These are phyloP conservation scores for pig (Sus scrofa) DNA, from an alignment of 2,113 vertebrate species.

Conservation along the genomic window T2T-Sscrofa CM000813.6:90225001-90225500, in stretches of 20 bases:
- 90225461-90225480: no score
- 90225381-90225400: no score
- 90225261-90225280: background rate
- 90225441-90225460: no score
- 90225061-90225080: slow-evolving; percentile 43
- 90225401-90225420: no score
- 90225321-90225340: background rate
- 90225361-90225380: no score
- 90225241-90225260: background rate
- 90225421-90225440: no score
- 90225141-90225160: background rate
- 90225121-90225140: no score
- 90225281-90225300: background rate
- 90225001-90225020: slow-evolving; percentile 33
- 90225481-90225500: no score
- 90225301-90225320: background rate
- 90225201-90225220: background rate
- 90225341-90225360: no score
- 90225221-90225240: background rate
- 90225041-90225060: background rate
- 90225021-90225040: background rate
- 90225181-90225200: background rate
- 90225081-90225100: background rate
- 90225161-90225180: background rate
- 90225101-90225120: background rate